Base-by-base conservation (phyloP, 2,113 vertebrate genomes). In the Caranx ignobilis region DNA sequence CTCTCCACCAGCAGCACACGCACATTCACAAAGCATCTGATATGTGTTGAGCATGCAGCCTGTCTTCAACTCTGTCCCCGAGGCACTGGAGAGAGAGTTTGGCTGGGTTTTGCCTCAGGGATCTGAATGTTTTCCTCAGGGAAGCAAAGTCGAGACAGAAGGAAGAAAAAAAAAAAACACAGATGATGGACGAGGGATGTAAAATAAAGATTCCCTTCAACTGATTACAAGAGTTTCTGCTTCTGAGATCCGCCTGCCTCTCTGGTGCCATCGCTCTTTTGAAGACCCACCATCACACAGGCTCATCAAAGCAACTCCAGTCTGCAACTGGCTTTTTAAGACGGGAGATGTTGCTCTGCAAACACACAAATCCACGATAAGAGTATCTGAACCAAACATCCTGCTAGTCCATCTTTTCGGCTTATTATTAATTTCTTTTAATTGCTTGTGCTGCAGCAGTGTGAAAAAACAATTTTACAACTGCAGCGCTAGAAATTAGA, bases 221-320 rank as follows among this genome's bases (percentile, higher is more conserved):
- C 72, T 75, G 80, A 82, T 82, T 80, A 68, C 26, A 21, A 65
- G 54, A 26, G 54, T 19, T 41, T 31, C 41, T 66, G 39, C 62
- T 9, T 9, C 37, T n/a, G 45, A 56, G 62, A 13, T 34, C 43
- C 64, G 11, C 41, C 31, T 52, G 57, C 18, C n/a, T 39, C 71
- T 52, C 50, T 26, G 67, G 48, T 64, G 72, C 56, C 55, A 19
- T 61, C 45, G 31, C 57, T 61, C 57, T 63, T 45, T n/a, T 66
- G 56, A 62, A 77, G 56, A 77, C 19, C 2, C 8, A 64, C 56
- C 35, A 35, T 48, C 47, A 48, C 47, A 48, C 47, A 2, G 18
- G 67, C 52, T 60, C 81, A 72, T 83, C 81, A 79, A 55, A 59
- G 73, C 34, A 32, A 61, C 61, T 63, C 71, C 19, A 71, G 55